Evolutionary conservation across 2,797 vertebrate genomes (phyloP).

Genomic region (Pipistrellus pipistrellus): DNA sequence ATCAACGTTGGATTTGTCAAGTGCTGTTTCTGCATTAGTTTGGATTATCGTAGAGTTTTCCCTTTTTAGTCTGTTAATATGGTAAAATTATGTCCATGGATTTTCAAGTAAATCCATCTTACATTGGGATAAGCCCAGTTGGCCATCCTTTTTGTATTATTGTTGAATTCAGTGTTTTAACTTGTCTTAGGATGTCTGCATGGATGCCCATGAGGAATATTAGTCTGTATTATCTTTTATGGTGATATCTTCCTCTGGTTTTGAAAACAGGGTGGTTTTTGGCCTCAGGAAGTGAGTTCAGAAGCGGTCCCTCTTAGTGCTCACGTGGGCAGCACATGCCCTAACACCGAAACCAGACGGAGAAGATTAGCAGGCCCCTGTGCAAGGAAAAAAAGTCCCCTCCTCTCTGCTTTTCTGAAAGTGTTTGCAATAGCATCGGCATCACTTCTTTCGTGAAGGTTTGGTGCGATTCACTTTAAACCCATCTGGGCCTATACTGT

Average conservation of each 20-base stretch:
- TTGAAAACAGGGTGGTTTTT: not conserved
- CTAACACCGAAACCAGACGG: not conserved
- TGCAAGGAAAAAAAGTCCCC: not conserved
- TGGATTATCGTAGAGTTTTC: not conserved
- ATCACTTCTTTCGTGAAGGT: not conserved
- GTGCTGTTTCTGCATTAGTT: not conserved
- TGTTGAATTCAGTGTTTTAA: no score
- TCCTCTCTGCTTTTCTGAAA: not conserved
- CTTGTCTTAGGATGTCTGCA: no score
- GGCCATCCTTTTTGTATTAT: not conserved
- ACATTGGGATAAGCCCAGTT: not conserved
- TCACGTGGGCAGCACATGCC: not conserved
- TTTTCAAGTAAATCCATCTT: not conserved
- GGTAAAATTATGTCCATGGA: not conserved
- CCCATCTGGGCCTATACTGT: not conserved
- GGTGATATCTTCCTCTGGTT: not conserved
- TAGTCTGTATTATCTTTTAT: not conserved
- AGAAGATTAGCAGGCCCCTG: not conserved
- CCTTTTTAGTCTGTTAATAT: not conserved
- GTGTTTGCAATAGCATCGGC: not conserved
- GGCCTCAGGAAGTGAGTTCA: not conserved
- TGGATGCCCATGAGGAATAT: not conserved
- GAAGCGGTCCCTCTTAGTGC: not conserved
- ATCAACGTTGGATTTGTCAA: not conserved
- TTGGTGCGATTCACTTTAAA: not conserved